Base-by-base conservation (phyloP, 2,113 vertebrate genomes). In the Urocitellus parryii region DNA sequence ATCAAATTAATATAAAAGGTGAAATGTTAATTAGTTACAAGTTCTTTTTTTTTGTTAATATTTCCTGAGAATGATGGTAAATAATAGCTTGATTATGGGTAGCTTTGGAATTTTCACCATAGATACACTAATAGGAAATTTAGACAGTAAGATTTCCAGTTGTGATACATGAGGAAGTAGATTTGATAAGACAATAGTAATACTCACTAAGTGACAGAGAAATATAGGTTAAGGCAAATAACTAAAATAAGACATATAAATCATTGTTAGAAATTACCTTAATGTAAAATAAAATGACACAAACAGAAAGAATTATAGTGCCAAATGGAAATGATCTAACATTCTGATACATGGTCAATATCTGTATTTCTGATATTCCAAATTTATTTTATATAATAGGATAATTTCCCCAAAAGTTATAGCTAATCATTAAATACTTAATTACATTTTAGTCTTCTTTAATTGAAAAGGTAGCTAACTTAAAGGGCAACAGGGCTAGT, bases 21-120 rank as follows among this genome's bases (percentile, higher is more conserved):
- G 74, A 94, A 84, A 58, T n/a, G 18, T 42, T 95, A 90, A 51
- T 90, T 81, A 93, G 8, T 65, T 68, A 39, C 3, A 94, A 34
- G 8, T 61, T 70, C 4, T 78, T 91, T 95, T 63, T 63, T 87
- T 61, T 14, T 80, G 39, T 42, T 1, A 51, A 45, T 78, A 34
- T 42, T 81, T 51, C 72, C 58, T 68, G 2, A 80, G 48, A 76
- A 53, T 77, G 80, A 58, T 72, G 58, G 20, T 53, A 78, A 81
- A 77, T 61, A 63, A 11, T 9, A 80, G 2, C 16, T 84, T 90
- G 9, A 51, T 92, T 58, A 88, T 67, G 12, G 10, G 24, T 76
- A 76, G 7, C 25, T 84, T 95, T 20, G 77, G 34, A 88, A 12
- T 51, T 65, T 89, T 89, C 78, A 80, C 37, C 45, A 91, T 53